Evolutionary conservation across 2,797 vertebrate genomes (phyloP), one percentile per base, ranked within the genome.

Genomic region (Danionella dracula): DNA sequence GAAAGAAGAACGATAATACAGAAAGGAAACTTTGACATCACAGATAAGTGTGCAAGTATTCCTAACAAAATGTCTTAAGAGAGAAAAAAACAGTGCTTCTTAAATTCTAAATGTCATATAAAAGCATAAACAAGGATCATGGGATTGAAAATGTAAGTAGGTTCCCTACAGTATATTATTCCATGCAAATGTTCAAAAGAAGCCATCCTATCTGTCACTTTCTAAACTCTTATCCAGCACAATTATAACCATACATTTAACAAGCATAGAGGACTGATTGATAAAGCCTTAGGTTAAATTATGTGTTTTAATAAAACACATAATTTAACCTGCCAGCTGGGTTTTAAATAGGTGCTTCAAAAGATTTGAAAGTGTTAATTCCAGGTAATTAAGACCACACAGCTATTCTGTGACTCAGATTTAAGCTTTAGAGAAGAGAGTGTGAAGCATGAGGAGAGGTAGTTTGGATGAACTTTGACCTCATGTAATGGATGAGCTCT

Each of bases 401-500:
- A n/a, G 32, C n/a, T 50, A 4, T 35, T 9, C 19, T 37, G 13
- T 35, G 37, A 53, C 40, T 44, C 21, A 8, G 9, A 13, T 5
- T 20, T 9, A 15, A 5, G 16, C 17, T 42, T 31, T n/a, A n/a
- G n/a, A n/a, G n/a, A n/a, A n/a, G n/a, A n/a, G 11, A 37, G 51
- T 16, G 12, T 48, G 21, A 20, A n/a, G 21, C 42, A 49, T 8
- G n/a, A 13, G 51, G 29, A 50, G 27, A 16, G 29, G 62, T 57
- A 20, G 58, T 27, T 64, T 67, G 10, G 13, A 29, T 66, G 35
- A 66, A 15, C 59, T 60, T 38, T 66, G 12, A 50, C 55, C 17
- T 23, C 1, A 4, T 35, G 11, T 35, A 19, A 61, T 62, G 40
- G 4, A 16, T 8, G 15, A 27, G 40, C 0, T 1, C 12, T 17